A percentile compares a stretch with the other conserved stretches of the same genome.
Conservation (phyloP, 2,888 invertebrate genomes). For the Pimpla rufipes region DNA sequence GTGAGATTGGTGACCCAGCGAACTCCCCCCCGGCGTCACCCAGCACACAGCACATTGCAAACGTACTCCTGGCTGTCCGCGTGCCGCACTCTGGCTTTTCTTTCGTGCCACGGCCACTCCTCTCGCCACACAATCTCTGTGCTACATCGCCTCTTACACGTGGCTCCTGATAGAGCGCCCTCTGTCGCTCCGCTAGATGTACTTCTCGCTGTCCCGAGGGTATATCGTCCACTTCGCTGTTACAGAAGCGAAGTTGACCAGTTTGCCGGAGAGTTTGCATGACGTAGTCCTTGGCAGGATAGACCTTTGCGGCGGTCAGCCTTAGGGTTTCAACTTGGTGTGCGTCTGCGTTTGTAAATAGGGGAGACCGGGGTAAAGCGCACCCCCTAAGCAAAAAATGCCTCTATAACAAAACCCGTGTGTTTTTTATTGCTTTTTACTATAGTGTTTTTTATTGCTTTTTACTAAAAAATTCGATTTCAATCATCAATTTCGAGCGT, state of each 20-base stretch:
- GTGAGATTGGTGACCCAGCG: slow-evolving; percentile 74
- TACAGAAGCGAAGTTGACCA: background rate
- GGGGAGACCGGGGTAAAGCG: too few relatives aligned
- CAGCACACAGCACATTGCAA: slow-evolving; percentile 14
- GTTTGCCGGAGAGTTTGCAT: background rate
- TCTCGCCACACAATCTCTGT: slow-evolving; percentile 35
- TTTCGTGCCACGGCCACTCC: slow-evolving; percentile 7
- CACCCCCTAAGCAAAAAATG: too few relatives aligned
- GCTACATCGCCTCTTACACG: background rate
- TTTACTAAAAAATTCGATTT: too few relatives aligned
- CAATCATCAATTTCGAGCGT: too few relatives aligned
- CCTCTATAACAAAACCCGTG: too few relatives aligned
- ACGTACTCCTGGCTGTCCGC: background rate
- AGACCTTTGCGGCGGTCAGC: background rate
- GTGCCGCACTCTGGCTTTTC: background rate
- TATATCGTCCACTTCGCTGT: background rate
- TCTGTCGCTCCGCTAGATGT: background rate
- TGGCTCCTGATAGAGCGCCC: background rate
- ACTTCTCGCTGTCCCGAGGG: background rate
- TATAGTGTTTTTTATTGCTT: too few relatives aligned
- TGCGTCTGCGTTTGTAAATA: background rate
- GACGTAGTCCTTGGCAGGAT: background rate
- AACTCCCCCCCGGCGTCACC: background rate
- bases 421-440: too few relatives aligned
- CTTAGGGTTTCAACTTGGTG: background rate